A percentile compares a stretch with the other conserved stretches of the same genome.
Evolutionary conservation across 1,140 invertebrate species (phyloP).

Genomic region (Drosophila paulistorum): DNA sequence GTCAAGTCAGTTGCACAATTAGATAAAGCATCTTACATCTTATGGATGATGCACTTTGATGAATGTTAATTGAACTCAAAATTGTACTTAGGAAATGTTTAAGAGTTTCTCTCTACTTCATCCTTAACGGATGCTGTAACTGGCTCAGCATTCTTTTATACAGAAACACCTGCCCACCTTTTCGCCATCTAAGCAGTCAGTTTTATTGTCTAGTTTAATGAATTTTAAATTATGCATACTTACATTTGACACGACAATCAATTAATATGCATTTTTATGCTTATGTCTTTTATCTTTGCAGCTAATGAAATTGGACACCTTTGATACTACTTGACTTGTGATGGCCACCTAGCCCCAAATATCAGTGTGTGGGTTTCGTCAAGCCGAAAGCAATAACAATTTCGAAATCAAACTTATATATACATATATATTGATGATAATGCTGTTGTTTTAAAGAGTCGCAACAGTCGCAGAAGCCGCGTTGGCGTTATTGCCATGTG

Average conservation of each 20-base stretch:
- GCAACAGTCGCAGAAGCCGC: slow-evolving; percentile 39
- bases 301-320: slow-evolving; percentile 71
- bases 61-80: slow-evolving; percentile 72
- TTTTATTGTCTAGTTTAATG: slow-evolving; percentile 28
- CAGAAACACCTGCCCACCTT: slow-evolving; percentile 39
- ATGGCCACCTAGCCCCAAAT: slow-evolving; percentile 27
- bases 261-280: slow-evolving; percentile 43
- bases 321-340: slow-evolving; percentile 28
- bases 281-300: slow-evolving; percentile 62
- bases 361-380: slow-evolving; percentile 45
- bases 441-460: slow-evolving; percentile 49
- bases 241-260: slow-evolving; percentile 28
- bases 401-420: slow-evolving; percentile 31
- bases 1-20: slow-evolving; percentile 61
- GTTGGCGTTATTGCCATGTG: slow-evolving; percentile 63
- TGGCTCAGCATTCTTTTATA: slow-evolving; percentile 24
- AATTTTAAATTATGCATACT: slow-evolving; percentile 36
- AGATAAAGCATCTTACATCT: slow-evolving; percentile 66
- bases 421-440: neutral
- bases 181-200: too few relatives aligned
- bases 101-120: slow-evolving; percentile 29
- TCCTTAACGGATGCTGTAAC: slow-evolving; percentile 65
- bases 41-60: slow-evolving; percentile 69
- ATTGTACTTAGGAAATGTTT: slow-evolving; percentile 57
- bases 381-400: slow-evolving; percentile 26